Evolutionary conservation across 2,888 invertebrate genomes (phyloP).

Genomic region (Autographa pulchrina): DNA sequence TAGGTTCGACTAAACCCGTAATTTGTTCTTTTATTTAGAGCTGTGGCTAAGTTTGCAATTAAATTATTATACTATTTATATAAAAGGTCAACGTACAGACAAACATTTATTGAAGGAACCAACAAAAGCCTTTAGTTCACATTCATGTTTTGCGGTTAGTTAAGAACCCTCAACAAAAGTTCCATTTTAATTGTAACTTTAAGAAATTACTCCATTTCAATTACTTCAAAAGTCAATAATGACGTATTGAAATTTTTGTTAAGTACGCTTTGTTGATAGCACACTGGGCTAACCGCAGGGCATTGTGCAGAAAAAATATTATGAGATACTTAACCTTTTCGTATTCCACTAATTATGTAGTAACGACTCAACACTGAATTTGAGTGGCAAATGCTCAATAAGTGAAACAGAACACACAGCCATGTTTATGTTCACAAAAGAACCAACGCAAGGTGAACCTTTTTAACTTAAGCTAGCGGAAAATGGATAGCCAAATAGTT

Average conservation of each 20-base stretch:
- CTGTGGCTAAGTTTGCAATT: not conserved
- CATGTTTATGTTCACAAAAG: not conserved
- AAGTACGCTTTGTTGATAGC: conserved; percentile 45
- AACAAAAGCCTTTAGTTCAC: conserved; percentile 7
- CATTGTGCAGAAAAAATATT: conserved; percentile 39
- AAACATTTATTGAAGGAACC: not conserved
- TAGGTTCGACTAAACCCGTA: too few species aligned
- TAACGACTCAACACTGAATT: conserved; percentile 38
- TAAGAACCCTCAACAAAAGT: conserved; percentile 38
- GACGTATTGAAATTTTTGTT: conserved; percentile 52
- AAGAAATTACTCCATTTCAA: conserved; percentile 47
- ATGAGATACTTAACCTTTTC: conserved; percentile 45
- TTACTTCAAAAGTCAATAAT: conserved; percentile 59
- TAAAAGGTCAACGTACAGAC: not conserved
- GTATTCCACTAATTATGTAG: conserved; percentile 48
- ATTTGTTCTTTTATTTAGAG: not conserved
- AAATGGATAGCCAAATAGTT: conserved; percentile 18
- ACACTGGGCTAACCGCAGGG: conserved; percentile 54
- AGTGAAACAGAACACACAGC: not conserved
- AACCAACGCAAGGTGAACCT: not conserved
- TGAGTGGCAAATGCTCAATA: conserved; percentile 12
- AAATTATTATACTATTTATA: not conserved
- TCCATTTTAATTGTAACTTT: conserved; percentile 44
- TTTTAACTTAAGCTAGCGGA: conserved; percentile 5
- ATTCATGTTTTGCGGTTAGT: conserved; percentile 38